phyloP scores from a whole-genome alignment of 2,888 invertebrate genomes.

The Eucera pruinosa region DNA sequence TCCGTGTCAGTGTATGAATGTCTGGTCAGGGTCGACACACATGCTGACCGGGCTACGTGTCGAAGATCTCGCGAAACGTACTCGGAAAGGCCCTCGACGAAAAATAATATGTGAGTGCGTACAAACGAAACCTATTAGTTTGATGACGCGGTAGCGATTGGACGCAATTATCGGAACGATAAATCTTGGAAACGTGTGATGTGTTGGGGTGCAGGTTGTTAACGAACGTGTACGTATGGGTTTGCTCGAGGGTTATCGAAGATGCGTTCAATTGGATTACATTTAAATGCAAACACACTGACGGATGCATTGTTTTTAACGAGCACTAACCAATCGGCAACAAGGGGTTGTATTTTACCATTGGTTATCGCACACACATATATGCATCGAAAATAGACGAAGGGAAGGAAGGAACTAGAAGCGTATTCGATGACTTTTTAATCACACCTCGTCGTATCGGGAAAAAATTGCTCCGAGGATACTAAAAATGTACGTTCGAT shows the following conservation, averaged over 20 bases:
- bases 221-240: background rate
- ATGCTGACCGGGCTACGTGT: slow-evolving; percentile 22
- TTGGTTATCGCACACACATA: slow-evolving; percentile 40
- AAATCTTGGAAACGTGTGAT: slow-evolving; percentile 2
- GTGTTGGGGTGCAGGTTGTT: background rate
- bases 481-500: background rate
- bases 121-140: slow-evolving; percentile 13
- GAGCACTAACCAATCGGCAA: slow-evolving; percentile 17
- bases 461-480: background rate
- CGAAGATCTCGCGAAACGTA: slow-evolving; percentile 13
- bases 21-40: slow-evolving; percentile 51
- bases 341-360: slow-evolving; percentile 9
- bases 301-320: slow-evolving; percentile 9
- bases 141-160: slow-evolving; percentile 11
- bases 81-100: slow-evolving; percentile 9
- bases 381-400: slow-evolving; percentile 38
- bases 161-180: slow-evolving; percentile 3
- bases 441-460: background rate
- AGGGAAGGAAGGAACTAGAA: slow-evolving; percentile 43
- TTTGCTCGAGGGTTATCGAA: background rate
- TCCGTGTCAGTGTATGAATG: background rate
- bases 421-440: slow-evolving; percentile 55
- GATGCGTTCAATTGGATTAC: too few species aligned
- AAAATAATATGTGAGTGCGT: slow-evolving; percentile 1
- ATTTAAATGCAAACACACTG: slow-evolving; percentile 6